These are phyloP conservation scores for Spizaetus ornatus DNA, from an alignment of 2,113 vertebrate genomes.

Conservation along the genomic window DNA sequence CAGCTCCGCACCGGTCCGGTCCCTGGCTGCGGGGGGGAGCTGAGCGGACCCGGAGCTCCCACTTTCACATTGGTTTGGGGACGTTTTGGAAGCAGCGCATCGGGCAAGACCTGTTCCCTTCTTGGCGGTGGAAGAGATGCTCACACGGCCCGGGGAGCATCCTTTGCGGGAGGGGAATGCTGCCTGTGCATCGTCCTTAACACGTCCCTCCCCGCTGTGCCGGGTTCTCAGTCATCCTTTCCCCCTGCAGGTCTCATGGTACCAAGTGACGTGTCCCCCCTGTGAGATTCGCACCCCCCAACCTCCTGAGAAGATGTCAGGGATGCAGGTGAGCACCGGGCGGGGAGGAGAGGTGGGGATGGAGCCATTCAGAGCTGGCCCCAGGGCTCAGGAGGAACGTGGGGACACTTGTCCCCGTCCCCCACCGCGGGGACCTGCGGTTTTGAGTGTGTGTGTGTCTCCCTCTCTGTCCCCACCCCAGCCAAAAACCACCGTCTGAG, in stretches of 20 bases:
- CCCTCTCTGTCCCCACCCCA: not conserved
- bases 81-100: not conserved
- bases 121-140: not conserved
- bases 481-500: fast-evolving
- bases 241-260: constrained; percentile 70
- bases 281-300: constrained; percentile 50
- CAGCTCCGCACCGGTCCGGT: fast-evolving
- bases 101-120: not conserved
- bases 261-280: constrained; percentile 64
- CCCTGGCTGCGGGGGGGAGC: not conserved
- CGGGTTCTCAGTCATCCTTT: fast-evolving
- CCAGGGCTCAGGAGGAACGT: fast-evolving
- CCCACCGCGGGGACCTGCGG: fast-evolving
- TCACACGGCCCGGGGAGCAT: fast-evolving
- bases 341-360: fast-evolving
- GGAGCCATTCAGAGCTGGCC: not conserved
- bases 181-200: fast-evolving
- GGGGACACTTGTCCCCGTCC: not conserved
- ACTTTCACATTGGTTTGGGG: fast-evolving
- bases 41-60: fast-evolving
- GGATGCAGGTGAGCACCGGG: constrained; percentile 64
- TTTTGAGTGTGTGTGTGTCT: not conserved
- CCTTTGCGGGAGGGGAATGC: fast-evolving
- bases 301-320: constrained; percentile 75
- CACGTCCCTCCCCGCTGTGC: fast-evolving